Conservation (phyloP, 2,113 vertebrate genomes). For the Neoarius graeffei region DNA sequence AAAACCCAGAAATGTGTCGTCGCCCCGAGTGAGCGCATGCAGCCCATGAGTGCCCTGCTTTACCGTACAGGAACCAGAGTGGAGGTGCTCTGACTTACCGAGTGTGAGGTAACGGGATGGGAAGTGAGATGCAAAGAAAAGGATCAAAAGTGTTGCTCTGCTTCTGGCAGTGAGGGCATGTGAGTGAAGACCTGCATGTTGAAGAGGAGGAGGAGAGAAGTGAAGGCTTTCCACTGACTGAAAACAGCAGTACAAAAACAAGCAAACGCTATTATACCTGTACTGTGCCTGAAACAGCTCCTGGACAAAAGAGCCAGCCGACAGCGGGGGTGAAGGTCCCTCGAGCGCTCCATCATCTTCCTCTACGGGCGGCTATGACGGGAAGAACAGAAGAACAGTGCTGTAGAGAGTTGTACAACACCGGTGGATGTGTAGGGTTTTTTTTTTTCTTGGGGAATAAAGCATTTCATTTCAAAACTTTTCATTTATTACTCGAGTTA, state of each 20-base stretch:
- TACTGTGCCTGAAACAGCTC: conserved; percentile 99
- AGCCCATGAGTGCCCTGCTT: neutral
- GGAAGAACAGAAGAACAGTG: conserved; percentile 31
- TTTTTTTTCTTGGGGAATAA: neutral
- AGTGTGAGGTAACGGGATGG: conserved; percentile 93
- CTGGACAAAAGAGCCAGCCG: conserved; percentile 92
- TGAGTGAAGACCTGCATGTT: conserved; percentile 87
- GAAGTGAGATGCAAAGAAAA: conserved; percentile 95
- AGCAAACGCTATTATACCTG: conserved; percentile 73
- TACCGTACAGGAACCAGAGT: neutral
- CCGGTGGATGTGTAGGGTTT: neutral
- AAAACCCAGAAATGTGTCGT: neutral
- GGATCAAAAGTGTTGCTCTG: conserved; percentile 98
- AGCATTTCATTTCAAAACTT: neutral
- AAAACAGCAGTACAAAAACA: neutral
- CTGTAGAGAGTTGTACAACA: neutral
- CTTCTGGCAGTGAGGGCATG: conserved; percentile 97
- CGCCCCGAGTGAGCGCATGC: neutral
- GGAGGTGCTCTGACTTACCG: conserved; percentile 74
- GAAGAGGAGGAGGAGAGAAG: conserved; percentile 18
- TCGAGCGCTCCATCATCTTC: conserved; percentile 82
- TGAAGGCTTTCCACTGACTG: neutral
- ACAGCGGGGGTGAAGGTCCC: conserved; percentile 85
- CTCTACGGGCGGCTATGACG: conserved; percentile 83
- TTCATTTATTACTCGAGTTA: neutral